Conservation (phyloP, 2,113 vertebrate genomes). For the Elachura formosa region DNA sequence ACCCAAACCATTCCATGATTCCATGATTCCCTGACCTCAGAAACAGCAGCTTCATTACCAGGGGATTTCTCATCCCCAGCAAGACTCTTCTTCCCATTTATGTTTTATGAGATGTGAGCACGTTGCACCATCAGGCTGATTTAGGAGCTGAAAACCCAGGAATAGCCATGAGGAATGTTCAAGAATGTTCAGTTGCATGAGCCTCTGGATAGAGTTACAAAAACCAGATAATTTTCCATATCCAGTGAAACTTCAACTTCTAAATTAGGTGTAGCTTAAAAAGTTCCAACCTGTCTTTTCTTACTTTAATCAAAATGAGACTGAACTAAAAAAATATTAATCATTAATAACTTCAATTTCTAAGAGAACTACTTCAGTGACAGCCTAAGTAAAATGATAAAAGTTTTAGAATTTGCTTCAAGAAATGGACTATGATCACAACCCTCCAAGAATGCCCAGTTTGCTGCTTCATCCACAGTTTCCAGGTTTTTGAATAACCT, state of each 20-base stretch:
- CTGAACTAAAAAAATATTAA: not conserved
- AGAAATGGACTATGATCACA: not conserved
- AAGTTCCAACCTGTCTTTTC: not conserved
- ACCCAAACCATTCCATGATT: not conserved
- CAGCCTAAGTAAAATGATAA: not conserved
- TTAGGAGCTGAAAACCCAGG: not conserved
- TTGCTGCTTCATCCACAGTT: not conserved
- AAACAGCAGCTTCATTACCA: not conserved
- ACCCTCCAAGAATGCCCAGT: not conserved
- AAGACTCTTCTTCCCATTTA: not conserved
- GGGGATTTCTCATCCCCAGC: not conserved
- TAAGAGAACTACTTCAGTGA: not conserved
- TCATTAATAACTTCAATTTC: not conserved
- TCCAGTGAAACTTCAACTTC: not conserved
- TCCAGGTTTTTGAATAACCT: not conserved
- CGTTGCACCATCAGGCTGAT: rapidly evolving
- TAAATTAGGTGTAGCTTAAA: not conserved
- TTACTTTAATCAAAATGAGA: not conserved
- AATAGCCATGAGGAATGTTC: not conserved
- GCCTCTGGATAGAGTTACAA: not conserved
- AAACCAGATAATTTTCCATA: not conserved
- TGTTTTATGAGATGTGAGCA: rapidly evolving
- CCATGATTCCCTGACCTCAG: not conserved
- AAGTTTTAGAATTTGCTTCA: not conserved
- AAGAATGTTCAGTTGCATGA: not conserved